Base-by-base conservation (phyloP, 2,888 invertebrate genomes). In the Trachelus stipa region DNA sequence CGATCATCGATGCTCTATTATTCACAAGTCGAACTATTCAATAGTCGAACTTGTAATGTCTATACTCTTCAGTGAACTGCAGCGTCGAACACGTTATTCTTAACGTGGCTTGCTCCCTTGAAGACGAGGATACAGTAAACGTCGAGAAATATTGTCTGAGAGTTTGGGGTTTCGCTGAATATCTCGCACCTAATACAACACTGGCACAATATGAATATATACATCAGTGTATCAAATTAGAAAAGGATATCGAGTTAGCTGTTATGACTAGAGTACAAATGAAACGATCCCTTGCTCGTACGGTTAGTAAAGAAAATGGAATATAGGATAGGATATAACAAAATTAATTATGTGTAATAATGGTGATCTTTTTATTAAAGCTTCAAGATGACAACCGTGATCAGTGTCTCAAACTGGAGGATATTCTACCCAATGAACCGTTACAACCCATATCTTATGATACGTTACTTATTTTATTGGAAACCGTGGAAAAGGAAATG, bases 131-230 rank as follows among this genome's bases (percentile, higher is more conserved):
- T 71, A 93, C 93, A 79, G 95, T 95, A 30, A 94, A 94, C 75
- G 94, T 94, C 86, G 92, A 92, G 79, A 92, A 94, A 90, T 91
- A 95, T 92, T 92, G 93, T 74, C 92, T 95, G 69, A 93, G 97
- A 94, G 97, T 98, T 76, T 95, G 95, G 93, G 98, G 98, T 31
- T 94, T 97, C 79, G 95, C 96, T 76, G 98, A 98, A 92, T 99
- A 98, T 92, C 92, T 99, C 68, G 95, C 96, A 0, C 95, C 96
- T 23, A 96, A 97, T 76, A 96, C 97, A 68, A 94, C 94, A 15
- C 93, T 99, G 56, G 95, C 96, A 81, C 97, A 98, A 90, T 97
- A 98, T 91, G 97, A 98, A 90, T 98, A 98, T 90, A 96, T 98
- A 77, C 97, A 98, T 87, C 96, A 96, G 87, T 98, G 98, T 90